Percentiles rank a stretch among this genome's conserved stretches.
These are phyloP conservation scores for Eudyptes chrysolophus DNA, from an alignment of 2,113 vertebrate genomes.

Conservation along the genomic window DNA sequence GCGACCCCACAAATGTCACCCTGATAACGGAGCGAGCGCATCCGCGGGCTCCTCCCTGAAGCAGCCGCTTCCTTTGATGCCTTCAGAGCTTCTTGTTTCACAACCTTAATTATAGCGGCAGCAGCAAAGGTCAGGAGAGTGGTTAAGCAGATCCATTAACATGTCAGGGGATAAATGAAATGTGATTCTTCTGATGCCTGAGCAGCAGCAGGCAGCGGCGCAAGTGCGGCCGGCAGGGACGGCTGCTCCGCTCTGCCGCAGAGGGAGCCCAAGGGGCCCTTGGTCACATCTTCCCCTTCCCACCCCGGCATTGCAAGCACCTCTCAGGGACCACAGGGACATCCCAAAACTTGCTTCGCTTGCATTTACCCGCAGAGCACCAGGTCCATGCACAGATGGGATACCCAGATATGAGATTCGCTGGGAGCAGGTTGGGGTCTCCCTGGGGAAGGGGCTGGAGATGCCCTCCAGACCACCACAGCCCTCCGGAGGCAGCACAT, in stretches of 20 bases:
- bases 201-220: neutral
- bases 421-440: neutral
- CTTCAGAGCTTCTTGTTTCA: slow-evolving; percentile 62
- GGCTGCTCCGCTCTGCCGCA: neutral
- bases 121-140: slow-evolving; percentile 54
- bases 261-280: neutral
- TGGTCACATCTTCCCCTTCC: rapidly evolving
- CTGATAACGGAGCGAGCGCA: neutral
- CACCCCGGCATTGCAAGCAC: neutral
- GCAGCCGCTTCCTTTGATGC: slow-evolving; percentile 49
- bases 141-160: slow-evolving; percentile 60
- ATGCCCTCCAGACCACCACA: neutral
- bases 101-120: slow-evolving; percentile 58
- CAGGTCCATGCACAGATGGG: rapidly evolving
- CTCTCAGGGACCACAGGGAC: neutral
- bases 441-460: neutral
- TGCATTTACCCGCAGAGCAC: neutral
- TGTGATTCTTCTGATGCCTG: slow-evolving; percentile 7
- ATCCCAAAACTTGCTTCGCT: neutral
- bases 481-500: neutral
- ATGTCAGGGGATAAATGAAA: slow-evolving; percentile 57
- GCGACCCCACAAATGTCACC: neutral
- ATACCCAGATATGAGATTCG: rapidly evolving
- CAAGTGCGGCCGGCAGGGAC: rapidly evolving
- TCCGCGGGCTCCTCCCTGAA: neutral